phyloP scores from a whole-genome alignment of 2,888 invertebrate species.

The Zele albiditarsus region DNA sequence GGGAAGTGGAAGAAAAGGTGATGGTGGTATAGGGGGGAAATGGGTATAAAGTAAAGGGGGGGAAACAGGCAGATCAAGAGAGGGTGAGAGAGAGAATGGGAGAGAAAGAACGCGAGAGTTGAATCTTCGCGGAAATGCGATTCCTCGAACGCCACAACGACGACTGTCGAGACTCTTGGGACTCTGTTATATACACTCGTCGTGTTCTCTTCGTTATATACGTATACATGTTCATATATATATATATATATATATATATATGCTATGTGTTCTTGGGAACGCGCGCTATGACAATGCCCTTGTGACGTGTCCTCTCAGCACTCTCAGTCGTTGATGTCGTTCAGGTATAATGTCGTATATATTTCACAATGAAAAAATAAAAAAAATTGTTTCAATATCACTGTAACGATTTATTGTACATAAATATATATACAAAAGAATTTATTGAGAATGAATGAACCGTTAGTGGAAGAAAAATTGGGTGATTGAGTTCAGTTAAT shows the following conservation, averaged over 20 bases:
- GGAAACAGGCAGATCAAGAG: slow-evolving; percentile 45
- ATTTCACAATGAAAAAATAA: background rate
- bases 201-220: slow-evolving; percentile 14
- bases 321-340: background rate
- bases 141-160: slow-evolving; percentile 55
- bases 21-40: slow-evolving; percentile 35
- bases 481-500: no score
- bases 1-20: slow-evolving; percentile 2
- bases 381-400: background rate
- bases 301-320: slow-evolving; percentile 15
- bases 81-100: slow-evolving; percentile 50
- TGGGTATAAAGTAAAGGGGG: slow-evolving; percentile 28
- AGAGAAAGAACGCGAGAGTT: slow-evolving; percentile 44
- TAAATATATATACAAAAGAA: background rate
- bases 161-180: slow-evolving; percentile 39
- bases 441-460: no score
- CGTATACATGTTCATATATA: slow-evolving; percentile 14
- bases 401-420: background rate
- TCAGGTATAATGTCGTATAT: slow-evolving; percentile 27
- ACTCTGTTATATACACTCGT: slow-evolving; percentile 38
- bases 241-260: background rate
- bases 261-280: slow-evolving; percentile 5
- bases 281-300: slow-evolving; percentile 19
- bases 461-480: no score
- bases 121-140: slow-evolving; percentile 60